Conservation (phyloP, 2,113 vertebrate genomes). For the Nipponia nippon region DNA sequence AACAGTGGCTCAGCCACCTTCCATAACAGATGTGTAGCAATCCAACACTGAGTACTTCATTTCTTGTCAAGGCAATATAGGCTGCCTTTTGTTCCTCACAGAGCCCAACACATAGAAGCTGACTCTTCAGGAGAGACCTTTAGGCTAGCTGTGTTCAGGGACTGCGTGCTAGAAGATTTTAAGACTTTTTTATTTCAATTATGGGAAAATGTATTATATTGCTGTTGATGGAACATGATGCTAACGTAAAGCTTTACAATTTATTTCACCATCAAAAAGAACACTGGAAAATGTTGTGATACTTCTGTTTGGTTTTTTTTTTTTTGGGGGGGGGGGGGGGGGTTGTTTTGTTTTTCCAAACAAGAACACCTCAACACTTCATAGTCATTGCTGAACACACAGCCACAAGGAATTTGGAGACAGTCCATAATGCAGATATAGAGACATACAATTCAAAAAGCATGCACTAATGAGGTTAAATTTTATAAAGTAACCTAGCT, state of each 20-base stretch:
- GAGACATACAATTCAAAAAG: not conserved
- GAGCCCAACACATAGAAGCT: not conserved
- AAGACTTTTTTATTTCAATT: not conserved
- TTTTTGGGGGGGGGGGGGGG: no score
- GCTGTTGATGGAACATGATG: not conserved
- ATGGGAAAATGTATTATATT: not conserved
- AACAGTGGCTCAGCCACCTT: not conserved
- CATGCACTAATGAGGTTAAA: slow-evolving; percentile 12
- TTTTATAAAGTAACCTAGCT: slow-evolving; percentile 39
- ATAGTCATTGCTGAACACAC: not conserved
- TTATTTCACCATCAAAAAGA: not conserved
- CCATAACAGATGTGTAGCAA: not conserved
- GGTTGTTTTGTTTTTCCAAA: not conserved
- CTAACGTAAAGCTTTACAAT: not conserved
- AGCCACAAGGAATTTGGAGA: not conserved
- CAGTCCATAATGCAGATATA: not conserved
- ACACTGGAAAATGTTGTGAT: not conserved
- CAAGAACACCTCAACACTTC: not conserved
- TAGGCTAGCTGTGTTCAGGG: not conserved
- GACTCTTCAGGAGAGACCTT: not conserved
- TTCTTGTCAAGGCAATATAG: not conserved
- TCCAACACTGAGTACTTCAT: not conserved
- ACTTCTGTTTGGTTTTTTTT: not conserved
- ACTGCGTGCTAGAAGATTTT: not conserved
- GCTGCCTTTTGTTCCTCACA: not conserved